These are phyloP conservation scores for Lepilemur ruficaudatus DNA, from an alignment of 2,797 vertebrate species.

Conservation along the genomic window DNA sequence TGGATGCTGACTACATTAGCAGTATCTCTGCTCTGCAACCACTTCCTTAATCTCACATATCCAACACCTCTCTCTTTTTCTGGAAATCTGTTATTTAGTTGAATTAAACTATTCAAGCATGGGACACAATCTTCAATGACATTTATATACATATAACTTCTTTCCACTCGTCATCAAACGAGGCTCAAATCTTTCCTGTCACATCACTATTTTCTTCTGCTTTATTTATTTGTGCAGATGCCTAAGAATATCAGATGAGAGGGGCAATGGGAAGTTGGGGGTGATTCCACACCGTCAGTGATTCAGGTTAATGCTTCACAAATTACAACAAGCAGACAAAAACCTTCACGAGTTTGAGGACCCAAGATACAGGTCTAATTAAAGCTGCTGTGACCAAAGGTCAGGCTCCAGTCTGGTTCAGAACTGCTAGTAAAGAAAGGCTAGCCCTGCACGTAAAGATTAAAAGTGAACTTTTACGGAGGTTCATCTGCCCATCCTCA, in stretches of 20 bases:
- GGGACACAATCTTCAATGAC: neutral
- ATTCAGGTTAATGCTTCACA: neutral
- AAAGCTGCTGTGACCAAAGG: neutral
- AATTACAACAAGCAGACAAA: neutral
- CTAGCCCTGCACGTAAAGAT: neutral
- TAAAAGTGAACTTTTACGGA: constrained; percentile 32
- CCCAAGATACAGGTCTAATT: neutral
- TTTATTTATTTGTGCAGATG: neutral
- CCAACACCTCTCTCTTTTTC: neutral
- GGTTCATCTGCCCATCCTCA: neutral
- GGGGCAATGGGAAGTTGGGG: neutral
- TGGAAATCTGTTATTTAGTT: neutral
- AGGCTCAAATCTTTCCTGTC: neutral
- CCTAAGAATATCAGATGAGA: neutral
- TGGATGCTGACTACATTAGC: neutral
- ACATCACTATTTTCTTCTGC: neutral
- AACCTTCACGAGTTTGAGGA: neutral
- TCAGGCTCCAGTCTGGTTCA: neutral
- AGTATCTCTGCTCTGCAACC: neutral
- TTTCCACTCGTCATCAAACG: neutral
- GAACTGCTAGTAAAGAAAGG: constrained; percentile 17
- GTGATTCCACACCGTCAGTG: neutral
- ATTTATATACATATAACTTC: neutral
- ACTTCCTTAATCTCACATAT: neutral
- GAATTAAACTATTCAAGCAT: neutral